Percentiles rank a stretch among this genome's conserved stretches.
Conservation (phyloP, 2,113 vertebrate genomes). For the Gnathonemus longibarbis region DNA sequence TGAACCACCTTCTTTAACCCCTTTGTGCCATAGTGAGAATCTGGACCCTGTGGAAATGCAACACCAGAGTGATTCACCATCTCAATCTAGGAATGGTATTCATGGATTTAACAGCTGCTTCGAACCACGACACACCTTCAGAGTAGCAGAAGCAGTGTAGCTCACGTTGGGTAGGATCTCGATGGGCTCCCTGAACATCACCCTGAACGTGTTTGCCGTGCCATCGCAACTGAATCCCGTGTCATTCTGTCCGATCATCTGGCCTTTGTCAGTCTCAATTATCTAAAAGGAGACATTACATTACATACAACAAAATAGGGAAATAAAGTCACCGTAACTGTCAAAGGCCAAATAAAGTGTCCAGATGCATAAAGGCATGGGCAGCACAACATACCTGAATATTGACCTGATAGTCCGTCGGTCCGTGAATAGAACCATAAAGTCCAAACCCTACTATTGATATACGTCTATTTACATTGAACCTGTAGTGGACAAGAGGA, state of each 20-base stretch:
- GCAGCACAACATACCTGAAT: slow-evolving; percentile 73
- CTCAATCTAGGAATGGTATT: not conserved
- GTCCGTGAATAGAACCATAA: slow-evolving; percentile 91
- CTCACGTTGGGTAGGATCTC: slow-evolving; percentile 83
- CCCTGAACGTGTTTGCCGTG: slow-evolving; percentile 81
- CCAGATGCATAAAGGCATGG: not conserved
- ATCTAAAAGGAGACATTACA: slow-evolving; percentile 57
- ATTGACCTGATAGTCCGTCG: slow-evolving; percentile 92
- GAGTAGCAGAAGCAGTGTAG: slow-evolving; percentile 86
- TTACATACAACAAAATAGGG: not conserved
- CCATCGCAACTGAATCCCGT: slow-evolving; percentile 91
- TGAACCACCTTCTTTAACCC: slow-evolving; percentile 84
- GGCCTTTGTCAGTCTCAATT: slow-evolving; percentile 84
- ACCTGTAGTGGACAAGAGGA: slow-evolving; percentile 55
- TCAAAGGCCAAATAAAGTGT: not conserved
- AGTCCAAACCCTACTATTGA: slow-evolving; percentile 88
- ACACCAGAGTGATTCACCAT: not conserved
- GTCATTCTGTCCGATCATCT: slow-evolving; percentile 82
- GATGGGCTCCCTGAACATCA: slow-evolving; percentile 91
- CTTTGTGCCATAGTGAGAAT: slow-evolving; percentile 91
- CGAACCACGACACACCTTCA: slow-evolving; percentile 65
- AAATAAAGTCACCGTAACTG: not conserved
- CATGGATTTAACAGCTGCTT: not conserved
- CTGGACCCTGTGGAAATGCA: slow-evolving; percentile 67
- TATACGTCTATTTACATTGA: slow-evolving; percentile 89